phyloP scores from a whole-genome alignment of 2,888 invertebrate genomes.

The Petrolisthes manimaculis region DNA sequence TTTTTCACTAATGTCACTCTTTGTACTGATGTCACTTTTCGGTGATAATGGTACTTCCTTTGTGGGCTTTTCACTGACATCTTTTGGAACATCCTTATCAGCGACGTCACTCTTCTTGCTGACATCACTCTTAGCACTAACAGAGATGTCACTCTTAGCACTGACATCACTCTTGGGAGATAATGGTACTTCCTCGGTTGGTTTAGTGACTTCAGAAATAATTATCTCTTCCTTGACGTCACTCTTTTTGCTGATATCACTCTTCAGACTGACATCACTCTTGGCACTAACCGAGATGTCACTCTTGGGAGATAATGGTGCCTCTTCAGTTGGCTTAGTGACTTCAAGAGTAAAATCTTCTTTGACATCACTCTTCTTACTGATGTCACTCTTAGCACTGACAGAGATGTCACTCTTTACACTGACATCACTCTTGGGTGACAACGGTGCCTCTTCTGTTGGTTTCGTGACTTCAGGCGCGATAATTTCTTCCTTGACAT shows the following conservation, averaged over 20 bases:
- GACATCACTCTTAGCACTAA: constrained; percentile 34
- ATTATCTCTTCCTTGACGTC: not conserved
- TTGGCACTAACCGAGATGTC: constrained; percentile 34
- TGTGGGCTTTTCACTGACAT: not conserved
- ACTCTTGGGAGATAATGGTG: constrained; percentile 42
- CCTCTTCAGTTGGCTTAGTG: constrained; percentile 24
- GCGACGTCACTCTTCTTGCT: constrained; percentile 12
- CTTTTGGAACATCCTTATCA: not conserved
- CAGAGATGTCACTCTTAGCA: constrained; percentile 7
- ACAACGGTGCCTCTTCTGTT: not conserved
- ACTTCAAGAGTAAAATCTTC: not conserved
- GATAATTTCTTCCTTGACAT: not conserved
- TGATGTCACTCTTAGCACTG: constrained; percentile 32
- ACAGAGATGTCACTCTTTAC: constrained; percentile 24
- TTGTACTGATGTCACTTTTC: constrained; percentile 13
- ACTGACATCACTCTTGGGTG: constrained; percentile 25
- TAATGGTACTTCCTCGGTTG: not conserved
- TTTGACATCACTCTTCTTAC: not conserved
- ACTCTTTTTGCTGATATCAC: constrained; percentile 22
- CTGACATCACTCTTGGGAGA: constrained; percentile 6
- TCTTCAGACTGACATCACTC: constrained; percentile 40
- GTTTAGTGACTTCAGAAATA: not conserved
- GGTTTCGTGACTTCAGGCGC: not conserved
- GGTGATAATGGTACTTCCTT: constrained; percentile 23
- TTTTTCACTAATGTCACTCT: constrained; percentile 17